A percentile compares a stretch with the other conserved stretches of the same genome.
Conservation (phyloP, 2,797 vertebrate genomes). For the Helostoma temminkii region DNA sequence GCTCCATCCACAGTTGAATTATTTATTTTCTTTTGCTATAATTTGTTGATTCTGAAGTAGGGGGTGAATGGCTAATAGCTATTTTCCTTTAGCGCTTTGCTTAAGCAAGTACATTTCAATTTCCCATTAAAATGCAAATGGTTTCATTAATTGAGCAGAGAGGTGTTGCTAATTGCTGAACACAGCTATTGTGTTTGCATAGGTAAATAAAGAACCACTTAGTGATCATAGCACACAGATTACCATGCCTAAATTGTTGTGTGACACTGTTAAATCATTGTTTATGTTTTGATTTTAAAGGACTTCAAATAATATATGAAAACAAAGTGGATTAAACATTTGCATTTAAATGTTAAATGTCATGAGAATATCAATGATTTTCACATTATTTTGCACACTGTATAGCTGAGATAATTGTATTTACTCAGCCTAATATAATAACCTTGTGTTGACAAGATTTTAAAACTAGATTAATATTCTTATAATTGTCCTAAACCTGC, state of each 20-base stretch:
- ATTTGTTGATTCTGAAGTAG: slow-evolving; percentile 45
- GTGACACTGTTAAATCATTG: slow-evolving; percentile 24
- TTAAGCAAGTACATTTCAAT: slow-evolving; percentile 76
- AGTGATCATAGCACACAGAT: slow-evolving; percentile 57
- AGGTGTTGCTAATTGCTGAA: slow-evolving; percentile 67
- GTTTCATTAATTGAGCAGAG: slow-evolving; percentile 76
- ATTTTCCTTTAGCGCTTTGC: slow-evolving; percentile 70
- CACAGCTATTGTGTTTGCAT: slow-evolving; percentile 66
- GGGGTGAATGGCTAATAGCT: slow-evolving; percentile 58
- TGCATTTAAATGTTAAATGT: neutral
- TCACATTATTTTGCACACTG: neutral
- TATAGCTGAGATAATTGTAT: neutral
- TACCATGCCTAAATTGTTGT: slow-evolving; percentile 28
- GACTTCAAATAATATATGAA: slow-evolving; percentile 6
- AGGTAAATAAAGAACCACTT: slow-evolving; percentile 71
- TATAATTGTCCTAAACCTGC: neutral
- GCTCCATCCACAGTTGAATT: slow-evolving; percentile 31
- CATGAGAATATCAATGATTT: neutral
- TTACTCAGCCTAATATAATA: neutral
- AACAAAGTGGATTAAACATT: neutral
- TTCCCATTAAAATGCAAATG: slow-evolving; percentile 82
- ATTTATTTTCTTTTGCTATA: slow-evolving; percentile 39
- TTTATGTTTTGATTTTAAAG: slow-evolving; percentile 22
- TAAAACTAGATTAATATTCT: neutral
- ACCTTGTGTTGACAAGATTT: neutral